Evolutionary conservation across 2,888 invertebrate species (phyloP).

Genomic region (Eupeodes luniger): DNA sequence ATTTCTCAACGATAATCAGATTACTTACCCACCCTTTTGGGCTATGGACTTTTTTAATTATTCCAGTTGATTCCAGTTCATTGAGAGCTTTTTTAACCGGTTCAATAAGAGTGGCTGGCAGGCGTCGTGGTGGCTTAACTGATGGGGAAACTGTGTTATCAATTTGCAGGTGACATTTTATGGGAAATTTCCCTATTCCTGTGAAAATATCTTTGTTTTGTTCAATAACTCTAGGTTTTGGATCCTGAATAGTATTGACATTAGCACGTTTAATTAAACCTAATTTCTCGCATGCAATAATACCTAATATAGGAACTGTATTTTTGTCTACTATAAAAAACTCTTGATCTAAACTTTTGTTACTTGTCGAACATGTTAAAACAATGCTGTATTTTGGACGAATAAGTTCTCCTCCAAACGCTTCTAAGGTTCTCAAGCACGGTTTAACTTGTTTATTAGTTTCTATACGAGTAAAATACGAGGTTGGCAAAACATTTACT

Average conservation of each 20-base stretch:
- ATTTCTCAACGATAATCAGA: not conserved
- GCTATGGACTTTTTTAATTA: no score
- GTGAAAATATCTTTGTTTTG: slow-evolving; percentile 8
- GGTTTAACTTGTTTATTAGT: slow-evolving; percentile 22
- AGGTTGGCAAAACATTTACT: slow-evolving; percentile 17
- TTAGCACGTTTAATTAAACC: not conserved
- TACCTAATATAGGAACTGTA: slow-evolving; percentile 18
- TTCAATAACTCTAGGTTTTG: not conserved
- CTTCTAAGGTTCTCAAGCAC: slow-evolving; percentile 22
- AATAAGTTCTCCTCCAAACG: not conserved
- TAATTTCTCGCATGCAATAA: not conserved
- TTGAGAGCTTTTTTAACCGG: no score
- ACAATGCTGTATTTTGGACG: slow-evolving; percentile 5
- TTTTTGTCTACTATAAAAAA: slow-evolving; percentile 2
- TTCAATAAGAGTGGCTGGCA: no score
- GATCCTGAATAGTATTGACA: not conserved
- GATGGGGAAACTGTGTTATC: not conserved
- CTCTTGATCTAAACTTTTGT: not conserved
- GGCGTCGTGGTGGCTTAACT: no score
- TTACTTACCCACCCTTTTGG: no score
- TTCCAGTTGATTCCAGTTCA: no score
- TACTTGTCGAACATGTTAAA: not conserved
- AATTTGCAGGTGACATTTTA: slow-evolving; percentile 1
- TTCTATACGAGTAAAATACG: slow-evolving; percentile 20
- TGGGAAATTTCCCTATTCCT: slow-evolving; percentile 5